Base-by-base conservation (phyloP, 2,888 invertebrate genomes). In the Thymelicus sylvestris region DNA sequence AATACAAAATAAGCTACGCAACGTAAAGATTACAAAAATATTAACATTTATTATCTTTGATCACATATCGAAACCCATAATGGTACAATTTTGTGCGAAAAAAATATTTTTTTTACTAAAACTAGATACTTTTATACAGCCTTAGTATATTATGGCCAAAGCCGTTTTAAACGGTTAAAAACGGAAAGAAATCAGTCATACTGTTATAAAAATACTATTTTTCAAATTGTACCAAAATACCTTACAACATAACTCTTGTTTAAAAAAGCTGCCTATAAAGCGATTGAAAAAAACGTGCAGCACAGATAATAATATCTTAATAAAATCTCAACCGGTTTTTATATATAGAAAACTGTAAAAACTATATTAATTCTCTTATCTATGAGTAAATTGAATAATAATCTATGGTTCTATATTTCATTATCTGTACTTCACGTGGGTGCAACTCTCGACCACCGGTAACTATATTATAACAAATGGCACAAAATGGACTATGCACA, bases 11-110 rank as follows among this genome's bases (percentile, higher is more conserved):
- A 90, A 88, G 84, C 86, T 89, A 85, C 80, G 81, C 80, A 83
- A 84, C 85, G 86, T 84, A 87, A 89, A 80, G 78, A 79, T 84
- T 90, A 88, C 81, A 90, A 90, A 91, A 90, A 91, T 89, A 89
- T 85, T 81, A 76, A 79, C 79, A 76, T 79, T 85, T 82, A 76
- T 80, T 80, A 76, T 79, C 75, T 83, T 82, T 78, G 79, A 87
- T 90, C 90, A 90, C 90, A 90, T 83, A 80, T 81, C 80, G 67
- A 74, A 80, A 79, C 76, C 78, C 77, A 77, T 71, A 71, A 74
- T 77, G 79, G 80, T 78, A 79, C 81, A 74, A 75, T 66, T 72
- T 71, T 72, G 70, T 68, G 61, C 64, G 65, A 70, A 71, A 65
- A 63, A 41, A 68, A 63, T n/a, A n/a, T 60, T 66, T 64, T 57